These are phyloP conservation scores for Phocides pigmalion DNA, from an alignment of 1,140 invertebrate species.

Conservation along the genomic window DNA sequence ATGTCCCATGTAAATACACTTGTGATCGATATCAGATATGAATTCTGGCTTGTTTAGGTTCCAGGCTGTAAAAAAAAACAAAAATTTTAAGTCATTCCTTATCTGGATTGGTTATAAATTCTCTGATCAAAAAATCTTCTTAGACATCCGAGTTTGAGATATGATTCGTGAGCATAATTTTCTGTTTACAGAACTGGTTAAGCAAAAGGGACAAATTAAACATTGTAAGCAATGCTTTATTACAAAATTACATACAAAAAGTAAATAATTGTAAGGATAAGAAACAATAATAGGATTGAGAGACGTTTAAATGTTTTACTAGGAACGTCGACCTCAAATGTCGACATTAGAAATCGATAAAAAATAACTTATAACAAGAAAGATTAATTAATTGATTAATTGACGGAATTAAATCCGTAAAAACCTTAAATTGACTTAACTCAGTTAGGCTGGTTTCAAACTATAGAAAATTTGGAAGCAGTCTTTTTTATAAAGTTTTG, in stretches of 20 bases:
- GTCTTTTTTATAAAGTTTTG: too few relatives aligned
- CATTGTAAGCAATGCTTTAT: background rate
- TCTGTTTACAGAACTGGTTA: background rate
- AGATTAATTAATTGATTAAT: background rate
- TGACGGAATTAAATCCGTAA: background rate
- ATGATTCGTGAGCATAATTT: too few relatives aligned
- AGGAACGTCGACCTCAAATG: background rate
- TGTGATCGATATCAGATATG: too few relatives aligned
- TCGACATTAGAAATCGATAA: background rate
- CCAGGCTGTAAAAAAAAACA: too few relatives aligned
- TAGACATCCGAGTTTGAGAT: too few relatives aligned
- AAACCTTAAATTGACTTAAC: background rate
- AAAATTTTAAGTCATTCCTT: too few relatives aligned
- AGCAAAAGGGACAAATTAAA: background rate
- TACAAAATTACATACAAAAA: background rate
- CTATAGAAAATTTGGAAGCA: too few relatives aligned
- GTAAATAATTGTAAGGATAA: constrained; percentile 8
- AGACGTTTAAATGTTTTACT: background rate
- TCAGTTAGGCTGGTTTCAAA: background rate
- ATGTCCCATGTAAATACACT: too few relatives aligned
- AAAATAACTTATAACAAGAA: background rate
- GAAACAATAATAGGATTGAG: background rate
- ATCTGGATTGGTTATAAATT: too few relatives aligned
- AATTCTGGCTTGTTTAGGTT: too few relatives aligned
- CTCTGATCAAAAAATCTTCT: too few relatives aligned